A percentile compares a stretch with the other conserved stretches of the same genome.
phyloP scores from a whole-genome alignment of 2,888 invertebrate genomes.

The Mesochorus sp. region DNA sequence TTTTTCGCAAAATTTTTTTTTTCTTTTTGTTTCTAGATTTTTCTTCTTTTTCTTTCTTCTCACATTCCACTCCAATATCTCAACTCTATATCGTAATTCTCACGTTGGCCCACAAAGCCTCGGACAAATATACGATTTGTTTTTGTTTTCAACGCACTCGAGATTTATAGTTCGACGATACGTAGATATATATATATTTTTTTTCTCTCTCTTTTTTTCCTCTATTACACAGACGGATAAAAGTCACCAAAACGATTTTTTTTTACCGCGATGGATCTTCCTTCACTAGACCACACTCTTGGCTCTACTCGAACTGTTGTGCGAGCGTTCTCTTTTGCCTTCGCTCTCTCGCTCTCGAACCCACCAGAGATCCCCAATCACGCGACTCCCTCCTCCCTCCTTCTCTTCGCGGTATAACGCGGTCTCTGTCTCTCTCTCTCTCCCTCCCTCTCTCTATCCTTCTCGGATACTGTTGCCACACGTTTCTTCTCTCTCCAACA shows the following conservation, averaged over 20 bases:
- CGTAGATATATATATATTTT: too few relatives aligned
- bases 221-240: slow-evolving; percentile 12
- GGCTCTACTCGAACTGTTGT: not conserved
- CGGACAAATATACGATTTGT: not conserved
- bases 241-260: slow-evolving; percentile 25
- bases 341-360: too few relatives aligned
- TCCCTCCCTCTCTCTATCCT: slow-evolving; percentile 27
- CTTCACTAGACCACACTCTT: not conserved
- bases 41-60: not conserved
- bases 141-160: not conserved
- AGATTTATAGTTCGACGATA: slow-evolving; percentile 10
- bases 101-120: not conserved
- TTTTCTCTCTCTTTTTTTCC: too few relatives aligned
- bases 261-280: slow-evolving; percentile 26
- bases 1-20: not conserved
- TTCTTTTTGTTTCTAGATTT: not conserved
- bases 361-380: slow-evolving; percentile 24
- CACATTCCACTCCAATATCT: too few relatives aligned
- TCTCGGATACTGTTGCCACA: slow-evolving; percentile 21
- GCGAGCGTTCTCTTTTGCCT: slow-evolving; percentile 36
- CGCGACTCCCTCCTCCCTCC: slow-evolving; percentile 33
- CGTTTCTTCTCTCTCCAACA: slow-evolving; percentile 14
- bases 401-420: not conserved
- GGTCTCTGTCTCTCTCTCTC: not conserved
- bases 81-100: slow-evolving; percentile 8